A percentile compares a stretch with the other conserved stretches of the same genome.
Evolutionary conservation across 2,113 vertebrate species (phyloP).

Genomic region (Bubo scandiacus): DNA sequence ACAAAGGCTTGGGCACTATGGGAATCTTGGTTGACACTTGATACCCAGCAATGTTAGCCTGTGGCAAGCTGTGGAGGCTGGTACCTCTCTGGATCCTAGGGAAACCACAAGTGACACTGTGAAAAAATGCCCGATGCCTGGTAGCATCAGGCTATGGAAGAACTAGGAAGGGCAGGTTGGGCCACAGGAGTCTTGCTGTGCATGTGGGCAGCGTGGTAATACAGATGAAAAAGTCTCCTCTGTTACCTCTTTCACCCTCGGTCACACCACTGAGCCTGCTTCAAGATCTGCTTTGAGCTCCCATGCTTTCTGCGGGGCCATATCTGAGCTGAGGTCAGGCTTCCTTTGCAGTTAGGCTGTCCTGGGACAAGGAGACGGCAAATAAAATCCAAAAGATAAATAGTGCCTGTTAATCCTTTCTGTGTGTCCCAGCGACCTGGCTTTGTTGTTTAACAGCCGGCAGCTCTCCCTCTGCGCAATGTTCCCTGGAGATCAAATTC

Average conservation of each 20-base stretch:
- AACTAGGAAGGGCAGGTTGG: neutral
- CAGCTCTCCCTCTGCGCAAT: neutral
- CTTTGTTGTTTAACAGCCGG: neutral
- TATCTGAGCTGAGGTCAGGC: neutral
- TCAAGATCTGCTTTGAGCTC: neutral
- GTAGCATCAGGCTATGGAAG: neutral
- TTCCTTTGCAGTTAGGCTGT: neutral
- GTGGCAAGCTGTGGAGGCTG: neutral
- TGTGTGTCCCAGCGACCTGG: neutral
- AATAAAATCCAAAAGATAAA: neutral
- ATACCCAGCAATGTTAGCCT: neutral
- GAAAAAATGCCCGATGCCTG: neutral
- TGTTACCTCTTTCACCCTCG: neutral
- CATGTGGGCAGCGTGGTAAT: neutral
- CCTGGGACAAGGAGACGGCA: neutral
- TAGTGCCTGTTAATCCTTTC: neutral
- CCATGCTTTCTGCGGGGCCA: accelerated
- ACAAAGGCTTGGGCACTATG: neutral
- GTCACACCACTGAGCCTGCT: neutral
- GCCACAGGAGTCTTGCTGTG: neutral
- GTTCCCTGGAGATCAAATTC: neutral
- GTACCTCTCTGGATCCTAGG: neutral
- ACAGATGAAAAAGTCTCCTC: neutral
- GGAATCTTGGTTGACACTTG: neutral
- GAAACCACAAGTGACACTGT: neutral